A percentile compares a stretch with the other conserved stretches of the same genome.
Evolutionary conservation across 2,797 vertebrate species (phyloP).

Genomic region (Clarias laeviceps): DNA sequence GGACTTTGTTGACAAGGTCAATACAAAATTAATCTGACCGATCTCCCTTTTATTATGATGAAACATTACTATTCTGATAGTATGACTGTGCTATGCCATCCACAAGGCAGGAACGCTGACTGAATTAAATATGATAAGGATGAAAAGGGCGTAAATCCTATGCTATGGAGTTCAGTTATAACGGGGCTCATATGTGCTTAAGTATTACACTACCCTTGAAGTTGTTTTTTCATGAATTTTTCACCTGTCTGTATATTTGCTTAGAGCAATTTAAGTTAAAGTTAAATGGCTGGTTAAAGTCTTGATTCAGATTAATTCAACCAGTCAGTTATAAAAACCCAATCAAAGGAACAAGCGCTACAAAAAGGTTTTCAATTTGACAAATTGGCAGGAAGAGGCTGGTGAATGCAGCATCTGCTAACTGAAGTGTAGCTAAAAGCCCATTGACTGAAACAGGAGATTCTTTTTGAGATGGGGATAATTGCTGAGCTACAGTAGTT

Average conservation of each 20-base stretch:
- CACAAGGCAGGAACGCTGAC: neutral
- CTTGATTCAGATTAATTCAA: conserved; percentile 16
- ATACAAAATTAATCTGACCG: neutral
- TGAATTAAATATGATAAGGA: neutral
- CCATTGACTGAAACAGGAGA: conserved; percentile 72
- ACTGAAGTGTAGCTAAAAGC: conserved; percentile 76
- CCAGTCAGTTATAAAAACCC: conserved; percentile 21
- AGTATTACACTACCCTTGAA: neutral
- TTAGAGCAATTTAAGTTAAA: neutral
- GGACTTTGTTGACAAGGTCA: neutral
- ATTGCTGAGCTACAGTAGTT: conserved; percentile 66
- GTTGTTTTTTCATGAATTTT: no score
- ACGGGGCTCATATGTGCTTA: no score
- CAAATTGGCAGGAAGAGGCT: conserved; percentile 78
- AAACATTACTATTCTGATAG: neutral
- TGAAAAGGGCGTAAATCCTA: neutral
- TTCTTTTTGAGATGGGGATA: conserved; percentile 70
- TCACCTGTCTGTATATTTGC: neutral
- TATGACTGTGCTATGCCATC: neutral
- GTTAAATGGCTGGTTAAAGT: neutral
- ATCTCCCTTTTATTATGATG: neutral
- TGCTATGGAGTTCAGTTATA: neutral
- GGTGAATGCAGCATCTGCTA: conserved; percentile 81
- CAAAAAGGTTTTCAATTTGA: conserved; percentile 62
- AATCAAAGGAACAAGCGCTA: conserved; percentile 28